phyloP scores from a whole-genome alignment of 2,113 vertebrate genomes.

The Apodemus sylvaticus region DNA sequence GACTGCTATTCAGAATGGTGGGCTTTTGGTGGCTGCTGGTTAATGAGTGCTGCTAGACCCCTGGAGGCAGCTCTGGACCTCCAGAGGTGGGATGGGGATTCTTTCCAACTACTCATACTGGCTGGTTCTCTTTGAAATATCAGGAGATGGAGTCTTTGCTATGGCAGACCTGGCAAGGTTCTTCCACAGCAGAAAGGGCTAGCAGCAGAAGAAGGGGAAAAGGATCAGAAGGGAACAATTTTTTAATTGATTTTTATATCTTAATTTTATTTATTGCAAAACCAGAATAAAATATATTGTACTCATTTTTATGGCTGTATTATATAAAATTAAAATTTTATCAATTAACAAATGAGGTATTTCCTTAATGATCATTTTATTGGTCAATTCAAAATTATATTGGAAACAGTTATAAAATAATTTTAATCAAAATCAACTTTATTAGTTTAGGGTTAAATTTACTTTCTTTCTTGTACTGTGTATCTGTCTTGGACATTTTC shows the following conservation, averaged over 20 bases:
- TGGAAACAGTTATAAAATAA: background rate
- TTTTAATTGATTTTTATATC: constrained; percentile 1
- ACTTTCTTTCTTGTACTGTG: background rate
- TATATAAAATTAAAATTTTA: constrained; percentile 13
- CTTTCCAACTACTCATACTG: too few relatives aligned
- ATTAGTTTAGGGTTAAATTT: background rate
- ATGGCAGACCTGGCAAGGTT: too few relatives aligned
- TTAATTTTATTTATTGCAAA: background rate
- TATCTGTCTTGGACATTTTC: background rate
- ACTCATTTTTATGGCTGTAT: background rate
- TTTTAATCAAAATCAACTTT: constrained; percentile 4
- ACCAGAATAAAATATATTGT: background rate
- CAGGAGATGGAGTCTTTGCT: too few relatives aligned
- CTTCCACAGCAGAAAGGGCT: too few relatives aligned
- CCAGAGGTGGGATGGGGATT: too few relatives aligned
- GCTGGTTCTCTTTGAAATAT: too few relatives aligned
- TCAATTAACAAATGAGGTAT: background rate
- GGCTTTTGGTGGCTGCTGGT: too few relatives aligned
- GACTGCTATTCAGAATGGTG: too few relatives aligned
- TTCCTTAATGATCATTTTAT: background rate
- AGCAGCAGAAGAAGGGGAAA: too few relatives aligned
- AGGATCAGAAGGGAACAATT: too few relatives aligned
- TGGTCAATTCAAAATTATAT: background rate
- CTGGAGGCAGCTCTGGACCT: too few relatives aligned
- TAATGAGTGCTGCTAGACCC: too few relatives aligned